Conservation (phyloP, 2,797 vertebrate species). For the Smutsia temminckii region DNA sequence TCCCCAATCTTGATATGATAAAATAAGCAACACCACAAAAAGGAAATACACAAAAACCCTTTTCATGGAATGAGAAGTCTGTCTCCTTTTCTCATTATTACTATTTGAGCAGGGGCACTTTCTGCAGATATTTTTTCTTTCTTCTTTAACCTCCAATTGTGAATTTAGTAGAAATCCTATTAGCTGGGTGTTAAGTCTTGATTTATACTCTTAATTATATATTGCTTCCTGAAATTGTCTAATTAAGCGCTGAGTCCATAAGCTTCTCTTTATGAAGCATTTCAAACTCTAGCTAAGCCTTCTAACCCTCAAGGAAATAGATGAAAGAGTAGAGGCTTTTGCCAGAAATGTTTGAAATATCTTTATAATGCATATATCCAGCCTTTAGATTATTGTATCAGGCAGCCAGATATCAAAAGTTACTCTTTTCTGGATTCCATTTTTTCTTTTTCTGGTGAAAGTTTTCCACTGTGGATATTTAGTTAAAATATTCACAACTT, state of each 20-base stretch:
- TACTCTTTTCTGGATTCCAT: not conserved
- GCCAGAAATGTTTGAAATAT: not conserved
- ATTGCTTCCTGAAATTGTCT: conserved; percentile 57
- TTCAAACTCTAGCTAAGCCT: conserved; percentile 12
- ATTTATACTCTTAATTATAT: conserved; percentile 72
- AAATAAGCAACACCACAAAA: not conserved
- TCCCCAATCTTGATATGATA: rapidly evolving
- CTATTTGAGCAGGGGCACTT: not conserved
- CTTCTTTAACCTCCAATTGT: not conserved
- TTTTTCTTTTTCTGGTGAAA: not conserved
- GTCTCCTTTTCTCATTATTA: not conserved
- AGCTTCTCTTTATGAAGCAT: conserved; percentile 55
- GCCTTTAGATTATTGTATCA: not conserved
- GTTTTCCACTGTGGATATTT: not conserved
- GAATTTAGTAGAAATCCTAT: conserved; percentile 43
- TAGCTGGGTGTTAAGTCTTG: conserved; percentile 44
- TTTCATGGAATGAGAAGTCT: not conserved
- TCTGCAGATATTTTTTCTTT: not conserved
- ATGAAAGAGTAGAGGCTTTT: not conserved
- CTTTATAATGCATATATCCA: not conserved
- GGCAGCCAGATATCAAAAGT: not conserved
- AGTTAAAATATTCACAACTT: not conserved
- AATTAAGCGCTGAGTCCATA: conserved; percentile 35
- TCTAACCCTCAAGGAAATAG: conserved; percentile 29
- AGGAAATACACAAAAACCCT: not conserved